Conservation (phyloP, 2,888 invertebrate species). For the Scaptomyza polygonia region DNA sequence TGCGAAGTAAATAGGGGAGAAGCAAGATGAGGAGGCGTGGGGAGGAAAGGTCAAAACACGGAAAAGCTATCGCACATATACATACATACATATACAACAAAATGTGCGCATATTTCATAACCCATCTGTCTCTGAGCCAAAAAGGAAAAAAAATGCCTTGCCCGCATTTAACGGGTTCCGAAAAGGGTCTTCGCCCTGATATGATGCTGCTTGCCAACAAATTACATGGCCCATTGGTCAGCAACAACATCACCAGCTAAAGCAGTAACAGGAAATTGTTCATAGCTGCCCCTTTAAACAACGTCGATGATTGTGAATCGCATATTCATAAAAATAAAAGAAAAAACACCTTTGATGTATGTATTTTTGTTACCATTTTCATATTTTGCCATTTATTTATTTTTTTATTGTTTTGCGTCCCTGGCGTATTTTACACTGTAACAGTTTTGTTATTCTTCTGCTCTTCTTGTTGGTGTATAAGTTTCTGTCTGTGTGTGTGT, state of each 20-base stretch:
- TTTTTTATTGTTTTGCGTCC: conserved; percentile 43
- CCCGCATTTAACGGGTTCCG: conserved; percentile 12
- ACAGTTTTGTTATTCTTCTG: conserved; percentile 27
- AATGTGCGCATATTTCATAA: conserved; percentile 64
- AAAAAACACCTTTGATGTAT: conserved; percentile 73
- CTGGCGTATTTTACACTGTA: conserved; percentile 46
- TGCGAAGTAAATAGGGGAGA: background rate
- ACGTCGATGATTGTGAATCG: conserved; percentile 37
- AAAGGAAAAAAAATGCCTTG: background rate
- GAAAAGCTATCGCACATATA: conserved; percentile 69
- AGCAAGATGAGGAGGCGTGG: background rate
- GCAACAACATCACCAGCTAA: conserved; percentile 41
- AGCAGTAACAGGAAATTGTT: conserved; percentile 16
- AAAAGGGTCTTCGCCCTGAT: conserved; percentile 68
- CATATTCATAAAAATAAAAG: conserved; percentile 66
- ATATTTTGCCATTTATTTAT: conserved; percentile 24
- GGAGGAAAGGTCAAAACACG: conserved; percentile 43
- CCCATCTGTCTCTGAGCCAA: conserved; percentile 23
- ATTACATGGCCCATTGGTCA: conserved; percentile 78
- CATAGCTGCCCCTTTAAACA: conserved; percentile 51
- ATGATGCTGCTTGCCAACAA: conserved; percentile 75
- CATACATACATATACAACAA: conserved; percentile 34
- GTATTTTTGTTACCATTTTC: conserved; percentile 75
- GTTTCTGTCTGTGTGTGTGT: conserved; percentile 34
- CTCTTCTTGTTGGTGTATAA: conserved; percentile 25